These are phyloP conservation scores for Albula goreensis DNA, from an alignment of 2,113 vertebrate species.

Conservation along the genomic window DNA sequence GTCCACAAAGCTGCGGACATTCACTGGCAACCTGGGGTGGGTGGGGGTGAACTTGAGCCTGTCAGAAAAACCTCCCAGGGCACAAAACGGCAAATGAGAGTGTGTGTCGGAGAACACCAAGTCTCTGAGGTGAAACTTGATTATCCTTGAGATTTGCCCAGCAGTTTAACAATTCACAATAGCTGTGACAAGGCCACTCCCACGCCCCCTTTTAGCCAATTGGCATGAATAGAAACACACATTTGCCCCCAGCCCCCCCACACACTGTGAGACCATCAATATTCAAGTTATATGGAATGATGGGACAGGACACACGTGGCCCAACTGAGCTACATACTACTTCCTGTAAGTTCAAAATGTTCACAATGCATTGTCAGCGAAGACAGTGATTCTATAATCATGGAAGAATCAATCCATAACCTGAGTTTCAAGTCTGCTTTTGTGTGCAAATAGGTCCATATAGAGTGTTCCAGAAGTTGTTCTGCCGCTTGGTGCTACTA, in stretches of 20 bases:
- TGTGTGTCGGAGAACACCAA: neutral
- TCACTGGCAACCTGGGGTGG: slow-evolving; percentile 75
- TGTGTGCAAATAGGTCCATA: neutral
- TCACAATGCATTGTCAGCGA: too few relatives aligned
- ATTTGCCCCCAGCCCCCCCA: too few relatives aligned
- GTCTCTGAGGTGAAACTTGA: neutral
- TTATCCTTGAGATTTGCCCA: neutral
- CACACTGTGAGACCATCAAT: too few relatives aligned
- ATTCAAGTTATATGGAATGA: neutral
- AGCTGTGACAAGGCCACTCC: too few relatives aligned
- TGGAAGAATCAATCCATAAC: too few relatives aligned
- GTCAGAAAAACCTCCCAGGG: slow-evolving; percentile 74
- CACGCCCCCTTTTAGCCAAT: too few relatives aligned
- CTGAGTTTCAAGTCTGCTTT: too few relatives aligned
- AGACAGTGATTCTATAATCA: too few relatives aligned
- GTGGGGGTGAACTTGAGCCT: slow-evolving; percentile 60
- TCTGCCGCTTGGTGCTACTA: neutral
- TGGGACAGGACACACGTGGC: neutral
- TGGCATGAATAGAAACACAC: too few relatives aligned
- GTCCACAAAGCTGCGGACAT: slow-evolving; percentile 87
- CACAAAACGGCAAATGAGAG: slow-evolving; percentile 22
- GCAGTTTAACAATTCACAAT: neutral
- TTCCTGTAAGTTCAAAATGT: too few relatives aligned
- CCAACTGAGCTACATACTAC: too few relatives aligned
- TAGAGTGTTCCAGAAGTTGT: neutral